Conservation (phyloP, 1,140 invertebrate species). For the Eupeodes corollae region DNA sequence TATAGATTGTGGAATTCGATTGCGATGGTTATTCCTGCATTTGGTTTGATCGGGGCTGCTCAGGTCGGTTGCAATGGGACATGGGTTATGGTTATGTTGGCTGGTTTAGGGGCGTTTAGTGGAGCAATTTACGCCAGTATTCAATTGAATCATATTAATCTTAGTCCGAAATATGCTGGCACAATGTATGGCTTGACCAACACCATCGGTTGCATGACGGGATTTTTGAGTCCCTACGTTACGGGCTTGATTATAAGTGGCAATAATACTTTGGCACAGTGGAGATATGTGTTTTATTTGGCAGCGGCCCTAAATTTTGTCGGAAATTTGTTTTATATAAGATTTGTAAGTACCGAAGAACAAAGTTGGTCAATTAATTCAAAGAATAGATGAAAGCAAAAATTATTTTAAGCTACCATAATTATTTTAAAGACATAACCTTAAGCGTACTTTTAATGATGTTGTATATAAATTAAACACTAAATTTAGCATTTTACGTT, state of each 20-base stretch:
- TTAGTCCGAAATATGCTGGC: constrained; percentile 75
- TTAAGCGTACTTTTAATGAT: no score
- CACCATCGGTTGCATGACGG: constrained; percentile 73
- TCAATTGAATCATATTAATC: constrained; percentile 78
- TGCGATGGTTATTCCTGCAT: constrained; percentile 57
- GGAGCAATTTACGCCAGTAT: constrained; percentile 67
- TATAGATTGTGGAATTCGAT: constrained; percentile 68
- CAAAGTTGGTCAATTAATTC: constrained; percentile 55
- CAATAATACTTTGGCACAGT: constrained; percentile 69
- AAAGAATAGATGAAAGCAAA: neutral
- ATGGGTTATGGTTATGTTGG: constrained; percentile 57
- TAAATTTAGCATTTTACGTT: no score
- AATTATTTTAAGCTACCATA: no score
- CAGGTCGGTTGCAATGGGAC: constrained; percentile 63
- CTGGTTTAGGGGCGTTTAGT: constrained; percentile 56
- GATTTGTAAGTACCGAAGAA: constrained; percentile 72
- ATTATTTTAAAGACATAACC: no score
- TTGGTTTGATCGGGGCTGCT: constrained; percentile 61
- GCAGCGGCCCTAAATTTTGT: constrained; percentile 66
- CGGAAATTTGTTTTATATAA: constrained; percentile 65
- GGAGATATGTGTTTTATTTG: constrained; percentile 81
- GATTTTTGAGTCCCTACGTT: constrained; percentile 73
- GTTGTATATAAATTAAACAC: no score
- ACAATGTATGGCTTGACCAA: constrained; percentile 84
- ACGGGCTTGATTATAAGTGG: constrained; percentile 60